Evolutionary conservation across 2,113 vertebrate genomes (phyloP).

Genomic region (Dryoscopus gambensis): DNA sequence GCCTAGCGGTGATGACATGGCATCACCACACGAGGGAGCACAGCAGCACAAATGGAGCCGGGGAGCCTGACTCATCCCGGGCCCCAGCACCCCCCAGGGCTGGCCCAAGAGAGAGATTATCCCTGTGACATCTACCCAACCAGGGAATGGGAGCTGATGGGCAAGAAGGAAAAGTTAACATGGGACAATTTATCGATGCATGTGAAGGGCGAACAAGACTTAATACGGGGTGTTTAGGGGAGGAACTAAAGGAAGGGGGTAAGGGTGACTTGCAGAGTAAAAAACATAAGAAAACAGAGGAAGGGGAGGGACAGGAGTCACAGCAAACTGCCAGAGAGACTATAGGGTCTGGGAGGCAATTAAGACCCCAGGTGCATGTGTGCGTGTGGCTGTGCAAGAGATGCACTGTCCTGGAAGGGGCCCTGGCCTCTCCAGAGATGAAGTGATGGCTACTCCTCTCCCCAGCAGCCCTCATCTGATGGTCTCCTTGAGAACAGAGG

Average conservation of each 20-base stretch:
- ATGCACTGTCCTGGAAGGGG: background rate
- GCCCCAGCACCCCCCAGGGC: rapidly evolving
- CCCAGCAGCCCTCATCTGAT: background rate
- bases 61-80: rapidly evolving
- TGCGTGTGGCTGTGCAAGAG: background rate
- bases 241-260: background rate
- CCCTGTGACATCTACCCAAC: rapidly evolving
- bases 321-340: background rate
- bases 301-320: background rate
- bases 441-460: rapidly evolving
- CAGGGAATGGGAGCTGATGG: background rate
- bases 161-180: background rate
- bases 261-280: background rate
- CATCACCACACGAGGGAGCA: background rate
- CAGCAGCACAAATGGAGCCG: background rate
- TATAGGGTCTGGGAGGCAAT: background rate
- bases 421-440: background rate
- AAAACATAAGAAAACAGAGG: background rate
- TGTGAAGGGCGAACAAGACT: background rate
- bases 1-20: rapidly evolving
- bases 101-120: background rate
- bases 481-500: background rate
- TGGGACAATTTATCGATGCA: rapidly evolving
- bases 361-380: background rate
- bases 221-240: background rate